Evolutionary conservation across 1,140 invertebrate genomes (phyloP).

Genomic region (Magallana gigas): DNA sequence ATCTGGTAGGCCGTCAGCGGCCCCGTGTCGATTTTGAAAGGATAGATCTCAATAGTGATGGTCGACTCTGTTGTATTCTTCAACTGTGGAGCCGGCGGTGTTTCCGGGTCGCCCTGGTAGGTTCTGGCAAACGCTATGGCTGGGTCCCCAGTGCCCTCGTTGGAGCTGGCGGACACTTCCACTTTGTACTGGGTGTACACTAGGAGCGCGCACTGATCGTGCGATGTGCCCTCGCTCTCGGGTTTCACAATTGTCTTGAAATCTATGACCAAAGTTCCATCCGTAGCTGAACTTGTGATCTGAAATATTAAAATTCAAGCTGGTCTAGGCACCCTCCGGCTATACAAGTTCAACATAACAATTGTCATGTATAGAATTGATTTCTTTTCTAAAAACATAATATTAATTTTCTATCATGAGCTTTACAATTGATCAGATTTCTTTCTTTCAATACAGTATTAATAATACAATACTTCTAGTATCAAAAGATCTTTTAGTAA

Average conservation of each 20-base stretch:
- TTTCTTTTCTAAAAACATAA: too few species aligned
- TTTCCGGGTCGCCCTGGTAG: constrained; percentile 55
- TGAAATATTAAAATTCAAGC: background rate
- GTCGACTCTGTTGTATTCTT: constrained; percentile 61
- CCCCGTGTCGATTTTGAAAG: constrained; percentile 60
- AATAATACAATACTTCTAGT: too few species aligned
- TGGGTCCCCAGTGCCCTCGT: constrained; percentile 49
- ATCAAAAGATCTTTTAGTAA: too few species aligned
- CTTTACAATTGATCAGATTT: too few species aligned
- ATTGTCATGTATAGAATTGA: too few species aligned
- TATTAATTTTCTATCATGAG: too few species aligned
- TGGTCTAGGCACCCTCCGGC: too few species aligned
- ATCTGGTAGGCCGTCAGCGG: constrained; percentile 65
- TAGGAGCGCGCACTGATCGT: constrained; percentile 53
- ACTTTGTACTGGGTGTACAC: constrained; percentile 63
- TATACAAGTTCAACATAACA: too few species aligned
- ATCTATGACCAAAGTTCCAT: background rate
- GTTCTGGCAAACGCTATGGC: constrained; percentile 54
- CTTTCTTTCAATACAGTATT: too few species aligned
- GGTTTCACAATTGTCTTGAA: background rate
- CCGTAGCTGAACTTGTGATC: background rate
- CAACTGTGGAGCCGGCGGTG: constrained; percentile 56
- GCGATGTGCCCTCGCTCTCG: background rate
- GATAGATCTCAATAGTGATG: constrained; percentile 66
- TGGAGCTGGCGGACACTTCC: constrained; percentile 54